A percentile compares a stretch with the other conserved stretches of the same genome.
Conservation (phyloP, 2,888 invertebrate genomes). For the Eudasyphora cyanicolor region DNA sequence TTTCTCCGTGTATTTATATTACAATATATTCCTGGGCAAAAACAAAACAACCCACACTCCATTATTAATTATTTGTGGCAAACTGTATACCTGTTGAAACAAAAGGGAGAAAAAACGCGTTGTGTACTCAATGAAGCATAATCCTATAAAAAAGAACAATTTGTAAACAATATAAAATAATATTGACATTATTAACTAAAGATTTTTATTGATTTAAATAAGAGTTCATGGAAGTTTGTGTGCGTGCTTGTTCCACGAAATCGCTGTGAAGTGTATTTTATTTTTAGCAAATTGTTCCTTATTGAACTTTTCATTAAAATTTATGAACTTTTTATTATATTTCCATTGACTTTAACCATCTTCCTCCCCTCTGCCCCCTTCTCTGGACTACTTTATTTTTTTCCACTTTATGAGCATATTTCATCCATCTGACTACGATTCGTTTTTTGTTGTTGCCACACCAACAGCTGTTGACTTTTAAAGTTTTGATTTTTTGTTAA, state of each 20-base stretch:
- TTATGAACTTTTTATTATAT: background rate
- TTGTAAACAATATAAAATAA: background rate
- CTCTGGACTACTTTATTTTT: background rate
- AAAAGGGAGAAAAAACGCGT: no score
- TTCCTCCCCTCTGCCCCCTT: background rate
- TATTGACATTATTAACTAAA: background rate
- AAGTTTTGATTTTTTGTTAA: background rate
- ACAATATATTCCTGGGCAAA: no score
- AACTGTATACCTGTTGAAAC: no score
- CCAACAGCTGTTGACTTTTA: background rate
- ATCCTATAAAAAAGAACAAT: background rate
- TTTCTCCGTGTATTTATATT: no score
- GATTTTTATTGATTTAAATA: background rate
- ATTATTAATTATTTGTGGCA: no score
- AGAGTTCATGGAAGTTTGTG: background rate
- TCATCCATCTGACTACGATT: background rate
- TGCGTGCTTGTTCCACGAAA: background rate
- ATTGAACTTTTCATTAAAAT: constrained; percentile 14
- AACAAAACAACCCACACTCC: no score
- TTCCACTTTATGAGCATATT: background rate
- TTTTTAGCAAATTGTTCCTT: background rate
- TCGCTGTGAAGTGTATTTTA: no score
- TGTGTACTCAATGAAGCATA: no score
- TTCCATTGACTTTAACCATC: background rate
- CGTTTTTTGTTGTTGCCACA: background rate